Base-by-base conservation (phyloP, 2,888 invertebrate species). In the Scaptomyza polygonia region DNA sequence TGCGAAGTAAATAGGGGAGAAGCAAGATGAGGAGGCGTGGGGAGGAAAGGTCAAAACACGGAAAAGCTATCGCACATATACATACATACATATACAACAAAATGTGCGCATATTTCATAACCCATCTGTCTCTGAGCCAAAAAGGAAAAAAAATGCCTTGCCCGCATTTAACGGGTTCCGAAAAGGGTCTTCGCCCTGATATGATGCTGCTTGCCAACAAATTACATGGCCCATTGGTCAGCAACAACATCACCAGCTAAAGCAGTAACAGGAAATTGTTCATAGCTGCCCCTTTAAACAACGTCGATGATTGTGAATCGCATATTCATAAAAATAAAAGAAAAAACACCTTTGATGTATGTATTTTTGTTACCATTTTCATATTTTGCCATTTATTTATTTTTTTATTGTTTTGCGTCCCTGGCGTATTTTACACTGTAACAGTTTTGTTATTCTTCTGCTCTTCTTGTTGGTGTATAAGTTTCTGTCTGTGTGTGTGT, bases 201-300 rank as follows among this genome's bases (percentile, higher is more conserved):
- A 81, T 74, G 67, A 71, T 63, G 67, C 63, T 85, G 82, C 82
- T 84, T 84, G 86, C 84, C 86, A 86, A 84, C 86, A 84, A 84
- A 84, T 84, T 84, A 86, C 87, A 84, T 79, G 86, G 78, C 71
- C 85, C 84, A 84, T 84, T 84, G 84, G 84, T 78, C 84, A 86
- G 69, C 84, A 68, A 40, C 73, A 70, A 2, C 58, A 66, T 34
- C 61, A 66, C 7, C 57, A 68, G 16, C 40, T 54, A 39, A 36
- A 45, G 34, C 45, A 18, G 29, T 34, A 62, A 42, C 34, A 40
- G 61, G 54, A 16, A 29, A 29, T 25, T 44, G 45, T 63, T 56
- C 44, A 44, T 58, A 62, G 61, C 52, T 61, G 71, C 57, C 75
- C 75, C 75, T 74, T 39, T 67, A 67, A 75, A 54, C 72, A 76